Conservation (phyloP, 2,888 invertebrate species). For the Perdita meconis region DNA sequence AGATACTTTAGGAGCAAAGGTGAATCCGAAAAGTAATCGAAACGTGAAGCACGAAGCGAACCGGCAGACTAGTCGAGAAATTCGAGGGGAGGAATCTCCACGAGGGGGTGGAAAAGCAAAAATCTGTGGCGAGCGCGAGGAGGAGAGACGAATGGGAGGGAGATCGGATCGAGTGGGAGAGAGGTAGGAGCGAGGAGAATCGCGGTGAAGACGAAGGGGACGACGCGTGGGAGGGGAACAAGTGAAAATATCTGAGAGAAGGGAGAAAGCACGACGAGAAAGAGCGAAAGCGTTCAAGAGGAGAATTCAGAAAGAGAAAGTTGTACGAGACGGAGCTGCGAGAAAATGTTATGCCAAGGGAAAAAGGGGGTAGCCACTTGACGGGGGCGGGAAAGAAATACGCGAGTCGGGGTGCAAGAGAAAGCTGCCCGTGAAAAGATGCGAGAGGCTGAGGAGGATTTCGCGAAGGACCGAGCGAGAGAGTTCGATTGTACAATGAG, state of each 20-base stretch:
- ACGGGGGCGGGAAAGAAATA: background rate
- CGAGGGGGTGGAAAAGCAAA: background rate
- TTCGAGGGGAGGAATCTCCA: constrained; percentile 1
- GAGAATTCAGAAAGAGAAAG: constrained; percentile 35
- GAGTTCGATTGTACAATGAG: constrained; percentile 12
- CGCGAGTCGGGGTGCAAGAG: background rate
- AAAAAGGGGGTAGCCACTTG: background rate
- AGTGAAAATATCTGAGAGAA: background rate
- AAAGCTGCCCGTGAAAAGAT: constrained; percentile 4
- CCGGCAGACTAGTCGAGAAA: too few species aligned
- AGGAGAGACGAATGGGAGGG: background rate
- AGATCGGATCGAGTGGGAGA: background rate
- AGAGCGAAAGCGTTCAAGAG: background rate
- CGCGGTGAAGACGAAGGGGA: background rate
- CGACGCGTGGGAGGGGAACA: background rate
- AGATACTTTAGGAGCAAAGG: too few species aligned
- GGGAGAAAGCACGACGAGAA: background rate
- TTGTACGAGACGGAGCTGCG: constrained; percentile 14
- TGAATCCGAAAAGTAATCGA: too few species aligned
- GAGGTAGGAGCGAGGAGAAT: too few species aligned
- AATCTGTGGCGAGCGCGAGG: background rate
- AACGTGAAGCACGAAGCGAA: too few species aligned
- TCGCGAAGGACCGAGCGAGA: constrained; percentile 6
- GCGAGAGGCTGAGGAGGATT: constrained; percentile 10
- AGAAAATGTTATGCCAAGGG: background rate